Base-by-base conservation (phyloP, 2,888 invertebrate species). In the Belgica antarctica region DNA sequence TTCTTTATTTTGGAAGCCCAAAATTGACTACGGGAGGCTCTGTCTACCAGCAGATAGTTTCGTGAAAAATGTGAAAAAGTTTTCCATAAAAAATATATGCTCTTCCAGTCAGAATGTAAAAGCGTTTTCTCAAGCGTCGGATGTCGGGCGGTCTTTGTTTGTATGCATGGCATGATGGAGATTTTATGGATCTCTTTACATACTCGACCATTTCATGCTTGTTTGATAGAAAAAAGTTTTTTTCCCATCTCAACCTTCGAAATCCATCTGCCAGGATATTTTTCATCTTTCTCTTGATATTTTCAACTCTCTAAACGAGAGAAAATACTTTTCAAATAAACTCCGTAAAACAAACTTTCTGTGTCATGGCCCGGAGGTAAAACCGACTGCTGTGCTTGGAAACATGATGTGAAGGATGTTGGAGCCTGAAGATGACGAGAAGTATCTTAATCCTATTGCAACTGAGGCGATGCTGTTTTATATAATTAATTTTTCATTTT, bases 401-500 rank as follows among this genome's bases (percentile, higher is more conserved):
- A 41, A 41, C 15, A 12, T 41, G 41, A 41, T 41, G 41, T 41
- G 41, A 41, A 41, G 41, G 3, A 7, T 41, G 15, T n/a, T n/a
- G 15, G 15, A n/a, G 41, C 41, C 15, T n/a, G 41, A 41, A 7
- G 15, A 41, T 41, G 41, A 41, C 15, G 41, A 12, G 41, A 41
- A 41, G 41, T 41, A 52, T 52, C 52, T 22, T 52, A 52, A 52
- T 52, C 52, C 24, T 41, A 52, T 52, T 52, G 22, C 17, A 22
- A 52, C 19, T 2, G 22, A 46, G 17, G 15, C 15, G 46, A n/a
- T 19, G 52, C 22, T 41, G 41, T 41, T 41, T 19, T 52, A 52
- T 46, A 4, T 52, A 52, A 52, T 52, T 52, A 52, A 7, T 52
- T 52, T 52, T 52, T 52, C 52, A 52, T 52, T 52, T 22, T 52